Percentiles rank a stretch among this genome's conserved stretches.
phyloP scores from a whole-genome alignment of 2,888 invertebrate genomes.

The Mythimna loreyi region DNA sequence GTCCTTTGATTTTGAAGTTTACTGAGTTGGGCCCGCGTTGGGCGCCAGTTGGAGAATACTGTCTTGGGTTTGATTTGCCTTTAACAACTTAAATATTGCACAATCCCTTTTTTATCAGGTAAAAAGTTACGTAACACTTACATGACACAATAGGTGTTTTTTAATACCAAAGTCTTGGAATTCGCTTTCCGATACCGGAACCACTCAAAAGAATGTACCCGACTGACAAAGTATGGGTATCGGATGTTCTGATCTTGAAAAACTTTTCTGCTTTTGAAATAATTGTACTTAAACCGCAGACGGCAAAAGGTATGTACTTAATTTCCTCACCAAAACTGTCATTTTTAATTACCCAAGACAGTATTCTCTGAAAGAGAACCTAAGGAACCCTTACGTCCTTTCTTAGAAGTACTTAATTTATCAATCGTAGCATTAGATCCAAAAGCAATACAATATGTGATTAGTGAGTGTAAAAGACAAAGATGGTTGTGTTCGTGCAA shows the following conservation, averaged over 20 bases:
- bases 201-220: not conserved
- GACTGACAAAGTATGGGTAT: not conserved
- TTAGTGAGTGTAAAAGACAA: constrained; percentile 87
- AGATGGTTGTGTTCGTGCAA: constrained; percentile 90
- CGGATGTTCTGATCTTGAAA: not conserved
- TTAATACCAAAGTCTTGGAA: not conserved
- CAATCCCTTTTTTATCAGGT: not conserved
- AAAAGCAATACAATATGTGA: constrained; percentile 88
- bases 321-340: not conserved
- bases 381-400: constrained; percentile 61
- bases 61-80: constrained; percentile 14
- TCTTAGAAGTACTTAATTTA: constrained; percentile 71
- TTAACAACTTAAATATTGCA: not conserved
- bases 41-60: constrained; percentile 46
- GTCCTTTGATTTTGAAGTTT: constrained; percentile 53
- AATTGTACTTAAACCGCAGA: constrained; percentile 27
- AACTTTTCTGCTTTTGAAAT: not conserved
- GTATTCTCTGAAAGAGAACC: constrained; percentile 24
- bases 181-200: not conserved
- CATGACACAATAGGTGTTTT: too few species aligned
- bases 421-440: constrained; percentile 68
- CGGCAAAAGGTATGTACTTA: constrained; percentile 33
- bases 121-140: too few species aligned
- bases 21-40: constrained; percentile 36
- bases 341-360: constrained; percentile 18